Base-by-base conservation (phyloP, 1,140 invertebrate species). In the Diorhabda carinulata region DNA sequence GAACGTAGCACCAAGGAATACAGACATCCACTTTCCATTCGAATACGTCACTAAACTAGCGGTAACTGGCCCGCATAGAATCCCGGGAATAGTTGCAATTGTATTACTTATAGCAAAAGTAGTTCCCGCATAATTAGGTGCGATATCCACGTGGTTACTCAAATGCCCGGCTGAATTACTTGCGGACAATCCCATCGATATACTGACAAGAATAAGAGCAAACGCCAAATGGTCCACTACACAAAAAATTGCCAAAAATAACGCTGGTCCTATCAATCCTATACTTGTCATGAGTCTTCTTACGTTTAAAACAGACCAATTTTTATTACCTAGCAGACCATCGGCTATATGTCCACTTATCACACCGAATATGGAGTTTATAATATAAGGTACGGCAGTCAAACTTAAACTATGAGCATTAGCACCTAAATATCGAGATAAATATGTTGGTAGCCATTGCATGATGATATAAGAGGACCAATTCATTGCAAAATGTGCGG, bases 401-500 rank as follows among this genome's bases (percentile, higher is more conserved):
- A 91, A 84, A 83, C 91, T 92, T 69, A 93, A 88, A 77, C 88
- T 88, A 77, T 90, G 86, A 72, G 87, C 85, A 73, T 91, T 88
- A 9, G 89, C 91, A 10, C 87, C 88, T 40, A 93, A 82, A 77
- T 87, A 87, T 61, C 87, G 81, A 3, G 87, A 80, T 72, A 93
- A 81, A 79, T 93, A 93, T 4, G 90, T 92, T 3, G 91, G 91
- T 68, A 93, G 80, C 91, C 91, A 93, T 77, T 92, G 90, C 90
- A 92, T 92, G 71, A 93, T 91, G 68, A 93, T 92, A 75, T 93
- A 92, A 74, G 90, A 92, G 47, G 88, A 90, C 91, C 91, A 93
- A 79, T 92, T 92, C 91, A 93, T 93, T 41, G 90, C 87, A 81
- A 93, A 93, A 81, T 93, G 91, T 43, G 91, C 91, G 68, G 90